Evolutionary conservation across 1,140 invertebrate species (phyloP).

Genomic region (Drosophila kurseongensis): DNA sequence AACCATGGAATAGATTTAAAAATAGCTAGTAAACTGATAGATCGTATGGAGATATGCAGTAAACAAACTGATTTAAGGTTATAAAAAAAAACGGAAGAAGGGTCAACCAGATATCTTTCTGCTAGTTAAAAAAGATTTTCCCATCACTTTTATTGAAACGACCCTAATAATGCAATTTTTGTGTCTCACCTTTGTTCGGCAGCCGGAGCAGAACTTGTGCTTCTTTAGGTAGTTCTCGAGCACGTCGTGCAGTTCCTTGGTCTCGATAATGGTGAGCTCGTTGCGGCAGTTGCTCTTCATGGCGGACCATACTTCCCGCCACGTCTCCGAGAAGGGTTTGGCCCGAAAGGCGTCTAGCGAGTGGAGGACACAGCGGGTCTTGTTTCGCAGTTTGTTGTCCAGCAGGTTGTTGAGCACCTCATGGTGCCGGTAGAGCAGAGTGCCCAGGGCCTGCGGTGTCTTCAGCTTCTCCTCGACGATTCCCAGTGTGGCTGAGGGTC

Average conservation of each 20-base stretch:
- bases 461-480: constrained; percentile 91
- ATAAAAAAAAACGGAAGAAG: too few species aligned
- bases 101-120: too few species aligned
- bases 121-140: too few species aligned
- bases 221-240: constrained; percentile 95
- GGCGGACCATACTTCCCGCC: constrained; percentile 94
- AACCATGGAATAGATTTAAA: too few species aligned
- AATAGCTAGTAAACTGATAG: too few species aligned
- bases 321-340: constrained; percentile 88
- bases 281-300: constrained; percentile 93
- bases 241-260: constrained; percentile 91
- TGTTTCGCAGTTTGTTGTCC: constrained; percentile 94
- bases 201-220: constrained; percentile 96
- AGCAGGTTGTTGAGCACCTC: constrained; percentile 90
- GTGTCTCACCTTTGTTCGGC: constrained; percentile 92
- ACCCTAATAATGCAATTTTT: neutral
- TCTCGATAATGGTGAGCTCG: constrained; percentile 94
- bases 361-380: constrained; percentile 93
- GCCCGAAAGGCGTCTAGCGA: constrained; percentile 94
- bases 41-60: too few species aligned
- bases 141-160: too few species aligned
- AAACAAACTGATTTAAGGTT: too few species aligned
- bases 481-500: constrained; percentile 89
- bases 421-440: constrained; percentile 93
- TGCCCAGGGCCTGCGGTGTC: constrained; percentile 91